Conservation (phyloP, 2,797 vertebrate species). For the Sebastes oblongus region DNA sequence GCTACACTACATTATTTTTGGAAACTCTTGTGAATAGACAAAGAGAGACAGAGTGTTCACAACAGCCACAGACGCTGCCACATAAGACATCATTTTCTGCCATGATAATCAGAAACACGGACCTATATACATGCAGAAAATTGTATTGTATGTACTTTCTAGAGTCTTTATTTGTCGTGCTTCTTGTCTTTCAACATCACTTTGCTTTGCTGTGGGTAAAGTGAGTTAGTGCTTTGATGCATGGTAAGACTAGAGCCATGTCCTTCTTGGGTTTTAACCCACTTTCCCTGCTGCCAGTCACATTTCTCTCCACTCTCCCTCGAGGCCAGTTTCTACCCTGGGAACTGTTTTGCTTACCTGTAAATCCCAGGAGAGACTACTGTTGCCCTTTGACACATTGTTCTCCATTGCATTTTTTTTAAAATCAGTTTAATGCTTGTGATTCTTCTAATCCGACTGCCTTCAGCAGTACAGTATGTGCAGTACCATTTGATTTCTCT, state of each 20-base stretch:
- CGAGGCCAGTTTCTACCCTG: conserved; percentile 4
- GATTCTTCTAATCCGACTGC: neutral
- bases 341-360: conserved; percentile 34
- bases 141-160: neutral
- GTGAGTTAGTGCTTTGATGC: conserved; percentile 3
- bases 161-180: neutral
- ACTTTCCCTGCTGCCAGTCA: conserved; percentile 29
- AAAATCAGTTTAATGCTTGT: neutral
- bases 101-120: neutral
- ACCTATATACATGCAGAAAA: neutral
- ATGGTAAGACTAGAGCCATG: conserved; percentile 5
- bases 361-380: conserved; percentile 24
- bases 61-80: neutral
- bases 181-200: neutral
- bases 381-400: conserved; percentile 17
- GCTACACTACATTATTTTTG: conserved; percentile 1
- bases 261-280: conserved; percentile 45
- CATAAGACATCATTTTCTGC: neutral
- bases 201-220: neutral
- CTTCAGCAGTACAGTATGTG: neutral
- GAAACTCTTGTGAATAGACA: conserved; percentile 4
- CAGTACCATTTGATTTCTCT: conserved; percentile 3
- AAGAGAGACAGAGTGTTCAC: neutral
- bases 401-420: neutral
- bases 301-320: conserved; percentile 19